These are phyloP conservation scores for Belonocnema kinseyi DNA, from an alignment of 1,140 invertebrate genomes.

Conservation along the genomic window DNA sequence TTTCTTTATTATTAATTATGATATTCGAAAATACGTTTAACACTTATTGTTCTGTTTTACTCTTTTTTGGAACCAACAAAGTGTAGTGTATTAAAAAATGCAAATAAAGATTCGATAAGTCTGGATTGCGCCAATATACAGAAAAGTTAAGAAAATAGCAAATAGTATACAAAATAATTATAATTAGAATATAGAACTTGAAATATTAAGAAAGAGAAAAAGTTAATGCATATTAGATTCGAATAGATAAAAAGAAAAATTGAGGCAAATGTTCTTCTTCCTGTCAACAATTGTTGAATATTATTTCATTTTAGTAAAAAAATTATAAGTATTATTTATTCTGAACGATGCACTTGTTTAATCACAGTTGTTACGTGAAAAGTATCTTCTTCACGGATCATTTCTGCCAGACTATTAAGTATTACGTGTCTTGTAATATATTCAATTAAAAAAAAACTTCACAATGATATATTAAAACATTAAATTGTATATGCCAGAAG, in stretches of 20 bases:
- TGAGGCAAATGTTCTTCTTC: not conserved
- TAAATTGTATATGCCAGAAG: no score
- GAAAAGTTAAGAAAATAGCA: not conserved
- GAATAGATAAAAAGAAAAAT: not conserved
- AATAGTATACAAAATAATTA: not conserved
- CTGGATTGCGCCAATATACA: no score
- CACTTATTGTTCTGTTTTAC: no score
- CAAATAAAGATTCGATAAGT: no score
- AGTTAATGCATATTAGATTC: not conserved
- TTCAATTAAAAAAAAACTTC: not conserved
- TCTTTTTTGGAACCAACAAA: no score
- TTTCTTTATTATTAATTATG: not conserved
- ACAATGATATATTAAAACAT: no score
- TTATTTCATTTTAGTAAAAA: not conserved
- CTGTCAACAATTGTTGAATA: not conserved
- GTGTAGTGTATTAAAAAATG: no score
- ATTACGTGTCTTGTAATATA: not conserved
- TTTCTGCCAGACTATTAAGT: not conserved
- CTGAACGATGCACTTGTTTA: not conserved
- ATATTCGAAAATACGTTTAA: no score
- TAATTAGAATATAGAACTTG: not conserved
- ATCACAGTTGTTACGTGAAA: conserved; percentile 16
- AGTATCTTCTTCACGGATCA: conserved; percentile 5
- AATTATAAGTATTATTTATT: not conserved
- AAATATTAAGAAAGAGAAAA: not conserved